Evolutionary conservation across 2,113 vertebrate genomes (phyloP).

Genomic region (Brevimyrus niger): DNA sequence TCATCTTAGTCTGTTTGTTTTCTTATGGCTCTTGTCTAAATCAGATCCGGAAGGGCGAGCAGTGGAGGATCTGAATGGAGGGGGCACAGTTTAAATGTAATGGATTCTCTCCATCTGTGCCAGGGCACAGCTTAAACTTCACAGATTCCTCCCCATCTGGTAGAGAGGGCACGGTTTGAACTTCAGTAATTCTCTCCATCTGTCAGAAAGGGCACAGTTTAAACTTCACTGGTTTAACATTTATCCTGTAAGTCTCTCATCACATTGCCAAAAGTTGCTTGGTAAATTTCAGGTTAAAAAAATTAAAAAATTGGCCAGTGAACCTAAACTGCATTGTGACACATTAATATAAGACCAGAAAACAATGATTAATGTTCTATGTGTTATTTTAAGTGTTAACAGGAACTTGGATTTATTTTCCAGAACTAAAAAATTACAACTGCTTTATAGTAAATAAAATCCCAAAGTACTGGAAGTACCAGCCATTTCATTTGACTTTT

Average conservation of each 20-base stretch:
- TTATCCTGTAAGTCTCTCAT: not conserved
- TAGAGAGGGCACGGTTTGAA: constrained; percentile 10
- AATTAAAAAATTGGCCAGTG: not conserved
- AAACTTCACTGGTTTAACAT: constrained; percentile 11
- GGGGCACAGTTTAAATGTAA: constrained; percentile 1
- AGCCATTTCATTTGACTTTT: not conserved
- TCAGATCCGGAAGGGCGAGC: too few species aligned
- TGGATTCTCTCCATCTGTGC: not conserved
- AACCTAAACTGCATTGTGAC: not conserved
- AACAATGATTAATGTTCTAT: not conserved
- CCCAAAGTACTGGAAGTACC: not conserved
- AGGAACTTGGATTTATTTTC: not conserved
- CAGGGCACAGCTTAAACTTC: constrained; percentile 1
- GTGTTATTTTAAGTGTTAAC: not conserved
- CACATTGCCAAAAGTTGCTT: not conserved
- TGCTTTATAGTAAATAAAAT: not conserved
- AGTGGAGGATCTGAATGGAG: not conserved
- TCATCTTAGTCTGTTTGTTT: not conserved
- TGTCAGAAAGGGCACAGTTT: constrained; percentile 14
- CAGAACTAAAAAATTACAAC: not conserved
- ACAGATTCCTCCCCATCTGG: constrained; percentile 11
- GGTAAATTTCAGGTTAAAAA: not conserved
- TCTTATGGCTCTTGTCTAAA: not conserved
- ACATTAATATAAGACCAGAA: not conserved
- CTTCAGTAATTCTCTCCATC: not conserved